Conservation (phyloP, 1,140 invertebrate species). For the Tetragonula clypearis region DNA sequence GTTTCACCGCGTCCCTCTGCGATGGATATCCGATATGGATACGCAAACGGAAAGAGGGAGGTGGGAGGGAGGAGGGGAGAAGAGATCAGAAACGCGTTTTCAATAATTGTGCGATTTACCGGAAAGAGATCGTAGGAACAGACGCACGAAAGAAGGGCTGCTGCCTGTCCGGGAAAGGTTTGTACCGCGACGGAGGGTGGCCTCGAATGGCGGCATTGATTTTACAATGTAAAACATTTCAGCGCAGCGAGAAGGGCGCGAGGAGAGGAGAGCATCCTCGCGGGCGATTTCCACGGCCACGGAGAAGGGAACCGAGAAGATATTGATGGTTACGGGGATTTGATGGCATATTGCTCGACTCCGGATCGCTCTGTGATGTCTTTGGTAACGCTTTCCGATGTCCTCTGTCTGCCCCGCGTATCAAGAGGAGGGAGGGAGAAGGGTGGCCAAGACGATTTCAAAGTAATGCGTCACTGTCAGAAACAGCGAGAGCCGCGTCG, state of each 20-base stretch:
- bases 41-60: neutral
- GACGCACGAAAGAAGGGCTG: neutral
- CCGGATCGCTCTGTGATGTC: conserved; percentile 80
- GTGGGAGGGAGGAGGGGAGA: too few relatives aligned
- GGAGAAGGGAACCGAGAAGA: conserved; percentile 64
- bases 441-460: conserved; percentile 65
- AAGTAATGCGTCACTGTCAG: conserved; percentile 70
- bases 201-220: conserved; percentile 77
- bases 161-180: neutral
- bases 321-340: conserved; percentile 82
- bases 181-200: conserved; percentile 45
- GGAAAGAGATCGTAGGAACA: conserved; percentile 61
- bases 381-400: conserved; percentile 79
- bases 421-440: conserved; percentile 31
- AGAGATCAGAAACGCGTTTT: conserved; percentile 73
- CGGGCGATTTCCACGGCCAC: conserved; percentile 52
- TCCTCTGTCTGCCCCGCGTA: conserved; percentile 45
- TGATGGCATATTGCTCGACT: conserved; percentile 81
- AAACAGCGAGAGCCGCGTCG: conserved; percentile 39
- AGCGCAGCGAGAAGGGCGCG: conserved; percentile 59
- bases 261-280: conserved; percentile 37
- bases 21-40: neutral
- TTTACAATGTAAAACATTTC: conserved; percentile 82
- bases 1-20: neutral
- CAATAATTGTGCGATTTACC: conserved; percentile 80